Evolutionary conservation across 2,797 vertebrate genomes (phyloP), one percentile per base, ranked within the genome.

Genomic region (Novumbra hubbsi): DNA sequence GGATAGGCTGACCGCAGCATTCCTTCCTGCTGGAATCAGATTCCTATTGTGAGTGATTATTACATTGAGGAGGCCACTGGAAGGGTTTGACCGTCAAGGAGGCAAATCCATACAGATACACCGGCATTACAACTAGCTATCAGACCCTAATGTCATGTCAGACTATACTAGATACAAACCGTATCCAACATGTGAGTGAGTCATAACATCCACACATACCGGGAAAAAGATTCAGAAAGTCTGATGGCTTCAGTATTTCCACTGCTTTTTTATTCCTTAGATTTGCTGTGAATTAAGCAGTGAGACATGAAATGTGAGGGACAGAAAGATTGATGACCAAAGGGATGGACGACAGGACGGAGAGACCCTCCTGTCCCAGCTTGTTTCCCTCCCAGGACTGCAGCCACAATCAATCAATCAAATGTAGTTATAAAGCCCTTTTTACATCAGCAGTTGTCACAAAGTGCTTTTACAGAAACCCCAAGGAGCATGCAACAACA

Each of bases 221-320:
- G 14, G 28, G 30, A 7, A 28, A 32, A 6, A 32, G 32, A 67
- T n/a, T 24, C 65, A 38, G 65, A 24, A 30, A 19, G 21, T 71
- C 17, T 11, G n/a, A 24, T 11, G 17, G 12, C 19, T 49, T 77
- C 52, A 21, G 52, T 21, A n/a, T 3, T 66, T 55, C 17, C n/a
- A 16, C 34, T 24, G 52, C n/a, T 19, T 14, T 34, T 9, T 41
- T 21, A 19, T 48, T 38, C 63, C 7, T 87, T 86, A 96, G 94
- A 70, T 95, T 80, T 93, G 92, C 83, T 94, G 91, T 88, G 94
- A 95, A 88, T 82, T 93, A 0, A 94, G 92, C 82, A 91, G 86
- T 28, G 86, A 85, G n/a, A 89, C 62, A 3, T 91, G 95, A 73
- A 94, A 95, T 72, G 87, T 93, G 78, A 83, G 90, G 75, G 93